Percentiles rank a stretch among this genome's conserved stretches.
These are phyloP conservation scores for Sitta carolinensis DNA, from an alignment of 2,797 vertebrate genomes.

Conservation along the genomic window DNA sequence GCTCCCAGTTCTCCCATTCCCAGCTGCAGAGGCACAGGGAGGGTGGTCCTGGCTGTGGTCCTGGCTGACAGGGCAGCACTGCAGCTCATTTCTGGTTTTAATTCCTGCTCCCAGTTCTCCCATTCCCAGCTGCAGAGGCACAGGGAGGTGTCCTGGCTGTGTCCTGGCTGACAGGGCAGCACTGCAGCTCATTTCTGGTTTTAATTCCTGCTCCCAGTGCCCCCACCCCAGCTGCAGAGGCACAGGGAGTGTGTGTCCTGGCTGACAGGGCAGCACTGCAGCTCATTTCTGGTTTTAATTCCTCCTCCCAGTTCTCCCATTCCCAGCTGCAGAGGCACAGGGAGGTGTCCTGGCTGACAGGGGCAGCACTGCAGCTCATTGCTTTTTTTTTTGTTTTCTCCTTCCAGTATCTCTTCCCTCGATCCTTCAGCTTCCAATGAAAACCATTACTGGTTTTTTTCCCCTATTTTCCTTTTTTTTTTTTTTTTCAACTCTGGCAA, in stretches of 20 bases:
- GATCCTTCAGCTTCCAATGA: background rate
- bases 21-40: too few species aligned
- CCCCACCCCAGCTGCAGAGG: background rate
- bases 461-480: background rate
- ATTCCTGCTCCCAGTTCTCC: too few species aligned
- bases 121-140: background rate
- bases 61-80: too few species aligned
- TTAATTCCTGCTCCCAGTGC: too few species aligned
- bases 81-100: too few species aligned
- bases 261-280: background rate
- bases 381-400: background rate
- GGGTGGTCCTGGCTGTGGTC: too few species aligned
- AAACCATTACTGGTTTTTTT: background rate
- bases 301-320: too few species aligned
- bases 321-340: background rate
- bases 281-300: background rate
- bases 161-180: background rate
- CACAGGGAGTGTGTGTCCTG: background rate
- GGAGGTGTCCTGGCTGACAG: background rate
- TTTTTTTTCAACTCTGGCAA: background rate
- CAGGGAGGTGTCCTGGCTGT: background rate
- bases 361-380: background rate
- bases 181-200: background rate
- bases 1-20: too few species aligned
- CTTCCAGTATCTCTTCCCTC: background rate